Evolutionary conservation across 2,888 invertebrate species (phyloP), one percentile per base, ranked within the genome.

Genomic region (Iphiclides podalirius): DNA sequence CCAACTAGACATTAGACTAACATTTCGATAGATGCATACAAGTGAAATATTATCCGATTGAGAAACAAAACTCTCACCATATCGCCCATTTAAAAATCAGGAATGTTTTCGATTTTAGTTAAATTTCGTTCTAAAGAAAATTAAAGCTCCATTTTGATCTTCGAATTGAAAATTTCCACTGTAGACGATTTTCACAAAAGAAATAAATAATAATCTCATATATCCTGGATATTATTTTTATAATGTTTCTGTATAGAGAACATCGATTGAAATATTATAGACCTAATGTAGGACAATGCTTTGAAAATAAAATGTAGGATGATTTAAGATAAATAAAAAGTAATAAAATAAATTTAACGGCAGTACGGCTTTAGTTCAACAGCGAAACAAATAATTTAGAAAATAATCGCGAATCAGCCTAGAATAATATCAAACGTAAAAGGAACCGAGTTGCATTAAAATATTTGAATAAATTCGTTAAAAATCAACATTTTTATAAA

Each of bases 1-100:
- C 47, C 46, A 43, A 41, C 44, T 46, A 54, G 40, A 4, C 45
- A 53, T 51, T 55, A 54, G 51, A 58, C 61, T 57, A 67, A 64
- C 54, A 64, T 61, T 66, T 68, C 66, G 72, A 75, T 71, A 75
- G 72, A 67, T 71, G 64, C 69, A 73, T 57, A 57, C 60, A n/a
- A n/a, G 20, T 61, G 61, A 14, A 31, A 12, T 34, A 33, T 33
- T 14, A n/a, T 14, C 20, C 34, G 34, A 33, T 34, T 39, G 8
- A 16, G 15, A 34, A 31, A 16, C 1, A 26, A 4, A 26, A 8
- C 12, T 31, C n/a, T n/a, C n/a, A 39, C 13, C 16, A 33, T 12
- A 13, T 38, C 26, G 26, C 34, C 12, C 36, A 11, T 31, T 42
- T 55, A 55, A 51, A n/a, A 39, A 45, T 36, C 53, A 56, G 61